Base-by-base conservation (phyloP, 2,888 invertebrate genomes). In the Entomobrya multifasciata region DNA sequence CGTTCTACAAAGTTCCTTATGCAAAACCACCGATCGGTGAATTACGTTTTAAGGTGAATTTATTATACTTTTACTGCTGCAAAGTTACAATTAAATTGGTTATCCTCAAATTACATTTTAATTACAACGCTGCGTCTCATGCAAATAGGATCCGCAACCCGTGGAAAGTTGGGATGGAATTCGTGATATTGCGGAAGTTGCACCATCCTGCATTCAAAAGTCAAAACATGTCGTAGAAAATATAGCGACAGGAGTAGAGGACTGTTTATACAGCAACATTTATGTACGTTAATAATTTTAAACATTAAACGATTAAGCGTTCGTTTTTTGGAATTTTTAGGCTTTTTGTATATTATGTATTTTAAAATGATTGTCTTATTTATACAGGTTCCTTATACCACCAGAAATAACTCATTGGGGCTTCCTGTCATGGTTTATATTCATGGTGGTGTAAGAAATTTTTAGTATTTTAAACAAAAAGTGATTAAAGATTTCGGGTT, bases 1-100 rank as follows among this genome's bases (percentile, higher is more conserved):
- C 88, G 10, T 89, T 86, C 80, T 86, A 86, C 41, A 88, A 89
- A 44, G 83, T 89, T 1, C 89, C 89, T 13, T 89, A 86, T 52
- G 88, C 89, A 41, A 84, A 78, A 57, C 87, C 87, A 0, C 89
- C 89, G 8, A 17, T 86, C 13, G 84, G 65, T 2, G 15, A 78
- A 8, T 57, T 87, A 13, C 67, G 88, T 5, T 88, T 89, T 49
- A 77, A 86, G 82, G 88, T 89, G 52, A 52, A 47, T n/a, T n/a
- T n/a, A n/a, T n/a, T n/a, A n/a, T n/a, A n/a, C n/a, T n/a, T n/a
- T n/a, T n/a, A n/a, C n/a, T n/a, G n/a, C n/a, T n/a, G n/a, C n/a
- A n/a, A n/a, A n/a, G n/a, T n/a, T n/a, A n/a, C n/a, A n/a, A n/a
- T n/a, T n/a, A n/a, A n/a, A n/a, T n/a, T n/a, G n/a, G n/a, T n/a